Evolutionary conservation across 2,888 invertebrate species (phyloP).

Genomic region (Archips xylosteana): DNA sequence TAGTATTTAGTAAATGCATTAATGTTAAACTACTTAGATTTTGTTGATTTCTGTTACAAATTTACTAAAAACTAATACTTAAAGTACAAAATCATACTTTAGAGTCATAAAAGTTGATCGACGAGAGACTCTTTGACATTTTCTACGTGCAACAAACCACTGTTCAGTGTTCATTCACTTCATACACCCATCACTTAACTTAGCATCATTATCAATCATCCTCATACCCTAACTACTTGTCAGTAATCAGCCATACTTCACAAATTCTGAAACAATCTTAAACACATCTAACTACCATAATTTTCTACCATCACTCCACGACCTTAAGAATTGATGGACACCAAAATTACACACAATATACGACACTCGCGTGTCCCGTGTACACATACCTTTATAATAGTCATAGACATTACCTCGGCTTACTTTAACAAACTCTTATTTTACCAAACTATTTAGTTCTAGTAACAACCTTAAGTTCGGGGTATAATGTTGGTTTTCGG

Average conservation of each 20-base stretch:
- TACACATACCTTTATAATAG: constrained; percentile 60
- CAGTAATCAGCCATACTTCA: constrained; percentile 41
- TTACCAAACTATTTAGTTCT: background rate
- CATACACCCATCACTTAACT: constrained; percentile 8
- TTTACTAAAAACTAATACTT: too few relatives aligned
- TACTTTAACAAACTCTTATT: background rate
- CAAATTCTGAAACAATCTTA: constrained; percentile 33
- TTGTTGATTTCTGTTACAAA: too few relatives aligned
- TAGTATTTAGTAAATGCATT: too few relatives aligned
- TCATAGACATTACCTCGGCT: constrained; percentile 44
- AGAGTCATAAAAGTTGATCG: background rate
- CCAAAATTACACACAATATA: constrained; percentile 38
- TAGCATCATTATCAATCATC: constrained; percentile 17
- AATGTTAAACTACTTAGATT: too few relatives aligned
- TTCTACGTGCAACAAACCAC: background rate
- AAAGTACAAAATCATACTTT: too few relatives aligned
- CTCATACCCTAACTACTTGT: constrained; percentile 14
- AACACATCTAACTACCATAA: constrained; percentile 37
- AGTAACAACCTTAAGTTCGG: background rate
- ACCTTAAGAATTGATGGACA: constrained; percentile 33
- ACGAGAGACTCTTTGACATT: background rate
- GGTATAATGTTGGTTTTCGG: background rate
- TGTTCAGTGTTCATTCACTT: background rate
- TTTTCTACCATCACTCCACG: constrained; percentile 21
- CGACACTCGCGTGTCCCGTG: constrained; percentile 41